Evolutionary conservation across 92 coral and sea anemone species (phyloP), one percentile per base, ranked within the genome.

Genomic region (Palythoa grandis): DNA sequence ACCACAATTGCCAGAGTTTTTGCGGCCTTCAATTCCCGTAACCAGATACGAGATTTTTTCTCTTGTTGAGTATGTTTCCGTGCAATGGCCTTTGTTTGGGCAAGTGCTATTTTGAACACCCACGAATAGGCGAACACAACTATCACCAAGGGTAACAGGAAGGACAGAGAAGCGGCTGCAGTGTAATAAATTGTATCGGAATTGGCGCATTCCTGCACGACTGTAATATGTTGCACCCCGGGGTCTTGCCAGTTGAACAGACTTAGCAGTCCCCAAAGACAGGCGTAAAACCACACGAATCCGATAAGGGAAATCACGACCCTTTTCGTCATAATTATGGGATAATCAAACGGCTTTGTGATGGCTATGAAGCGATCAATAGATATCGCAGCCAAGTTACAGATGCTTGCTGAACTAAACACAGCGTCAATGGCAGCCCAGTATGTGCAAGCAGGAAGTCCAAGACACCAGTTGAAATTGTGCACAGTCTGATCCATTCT

Each of bases 311-410:
- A 68, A 19, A 90, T 54, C 11, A 96, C 90, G n/a, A 88, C 91
- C 22, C 77, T 90, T 72, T 89, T 92, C 3, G 98, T 90, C 89
- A 97, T 92, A 43, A 92, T 82, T 53, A 90, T 87, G 14, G 78
- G 93, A 85, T 97, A 97, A 37, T 88, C 87, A 67, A 91, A 93
- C 57, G 99, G 99, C 70, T 87, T 91, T 66, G 98, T 93, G 88
- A 97, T 95, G 35, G 98, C 99, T 43, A 97, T 88, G 76, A 93
- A 91, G 70, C 99, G 99, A 74, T 97, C 99, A n/a, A 97, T 88
- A 5, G 98, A 95, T 60, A 97, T 95, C 23, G 91, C 89, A 52
- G 94, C 97, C 83, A 97, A 87, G 82, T 95, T 92, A 72, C 98
- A 95, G 65, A 97, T 97, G 14, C 97, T 91, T 4, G 99, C 95